Evolutionary conservation across 2,888 invertebrate species (phyloP).

Genomic region (Drosophila koepferae): DNA sequence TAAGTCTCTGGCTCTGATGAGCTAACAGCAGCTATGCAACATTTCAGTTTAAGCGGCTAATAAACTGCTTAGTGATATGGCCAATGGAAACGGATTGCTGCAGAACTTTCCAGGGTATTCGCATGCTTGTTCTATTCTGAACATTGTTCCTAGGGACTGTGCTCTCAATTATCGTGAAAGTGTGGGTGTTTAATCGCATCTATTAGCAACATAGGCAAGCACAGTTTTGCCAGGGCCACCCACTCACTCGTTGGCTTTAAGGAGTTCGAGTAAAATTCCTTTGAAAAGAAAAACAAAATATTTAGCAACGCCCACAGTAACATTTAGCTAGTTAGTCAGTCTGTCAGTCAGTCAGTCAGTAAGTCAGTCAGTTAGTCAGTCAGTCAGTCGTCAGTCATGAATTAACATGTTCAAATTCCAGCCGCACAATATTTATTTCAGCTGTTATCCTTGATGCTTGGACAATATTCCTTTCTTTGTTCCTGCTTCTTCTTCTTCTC

Average conservation of each 20-base stretch:
- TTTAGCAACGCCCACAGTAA: conserved; percentile 40
- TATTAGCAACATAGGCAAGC: conserved; percentile 63
- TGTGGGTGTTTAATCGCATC: conserved; percentile 80
- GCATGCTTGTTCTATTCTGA: neutral
- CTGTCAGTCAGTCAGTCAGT: neutral
- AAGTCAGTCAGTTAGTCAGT: neutral
- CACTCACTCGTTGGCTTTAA: conserved; percentile 15
- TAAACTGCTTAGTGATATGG: neutral
- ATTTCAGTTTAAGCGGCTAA: neutral
- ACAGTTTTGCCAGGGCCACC: conserved; percentile 46
- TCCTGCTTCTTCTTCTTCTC: conserved; percentile 4
- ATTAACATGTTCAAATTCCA: conserved; percentile 62
- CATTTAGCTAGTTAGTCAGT: conserved; percentile 11
- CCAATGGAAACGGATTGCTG: neutral
- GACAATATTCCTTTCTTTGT: conserved; percentile 21
- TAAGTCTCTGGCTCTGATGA: neutral
- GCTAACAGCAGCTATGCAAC: neutral
- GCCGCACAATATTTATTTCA: conserved; percentile 28
- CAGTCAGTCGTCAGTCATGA: conserved; percentile 25
- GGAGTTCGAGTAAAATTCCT: conserved; percentile 32
- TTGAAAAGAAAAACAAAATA: conserved; percentile 48
- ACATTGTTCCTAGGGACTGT: conserved; percentile 9
- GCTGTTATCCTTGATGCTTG: conserved; percentile 30
- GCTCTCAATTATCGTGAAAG: conserved; percentile 26
- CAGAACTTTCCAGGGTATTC: conserved; percentile 10